Conservation (phyloP, 2,888 invertebrate genomes). For the Rhopalosiphum nymphaeae region DNA sequence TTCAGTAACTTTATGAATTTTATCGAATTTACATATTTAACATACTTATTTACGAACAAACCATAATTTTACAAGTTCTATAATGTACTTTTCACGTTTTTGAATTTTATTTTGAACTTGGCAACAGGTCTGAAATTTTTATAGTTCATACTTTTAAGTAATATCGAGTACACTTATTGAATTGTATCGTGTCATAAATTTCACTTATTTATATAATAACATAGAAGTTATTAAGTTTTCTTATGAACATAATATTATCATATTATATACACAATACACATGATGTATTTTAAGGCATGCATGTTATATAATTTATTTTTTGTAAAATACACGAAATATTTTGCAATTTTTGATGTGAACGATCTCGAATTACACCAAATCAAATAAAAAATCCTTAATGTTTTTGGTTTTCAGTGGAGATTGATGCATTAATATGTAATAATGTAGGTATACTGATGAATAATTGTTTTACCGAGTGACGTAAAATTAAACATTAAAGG, state of each 20-base stretch:
- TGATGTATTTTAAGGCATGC: neutral
- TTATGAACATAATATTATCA: neutral
- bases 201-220: neutral
- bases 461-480: neutral
- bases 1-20: neutral
- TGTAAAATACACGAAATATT: neutral
- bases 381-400: neutral
- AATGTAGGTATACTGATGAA: neutral
- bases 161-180: neutral
- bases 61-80: neutral
- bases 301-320: neutral
- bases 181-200: neutral
- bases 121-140: neutral
- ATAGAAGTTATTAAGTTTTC: neutral
- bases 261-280: neutral
- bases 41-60: neutral
- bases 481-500: neutral
- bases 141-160: neutral
- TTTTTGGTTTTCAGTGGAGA: neutral
- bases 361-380: neutral
- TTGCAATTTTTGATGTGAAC: neutral
- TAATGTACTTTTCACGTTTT: neutral
- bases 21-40: neutral
- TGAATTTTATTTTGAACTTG: neutral
- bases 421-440: neutral